Conservation (phyloP, 1,140 invertebrate genomes). For the Cyrtorhinus lividipennis region DNA sequence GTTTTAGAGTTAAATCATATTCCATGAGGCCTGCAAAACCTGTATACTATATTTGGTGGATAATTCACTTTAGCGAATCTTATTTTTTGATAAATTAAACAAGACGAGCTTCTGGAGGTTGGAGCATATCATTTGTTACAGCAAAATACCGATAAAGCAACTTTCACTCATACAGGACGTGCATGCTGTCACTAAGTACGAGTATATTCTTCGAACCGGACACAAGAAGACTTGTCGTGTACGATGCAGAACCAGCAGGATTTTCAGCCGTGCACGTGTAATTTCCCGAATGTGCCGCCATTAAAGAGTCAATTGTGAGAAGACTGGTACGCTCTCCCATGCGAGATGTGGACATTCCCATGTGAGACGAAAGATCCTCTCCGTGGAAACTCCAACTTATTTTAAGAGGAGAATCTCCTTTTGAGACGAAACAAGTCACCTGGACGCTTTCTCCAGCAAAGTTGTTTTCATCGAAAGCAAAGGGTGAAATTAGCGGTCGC, state of each 20-base stretch:
- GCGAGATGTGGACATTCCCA: slow-evolving; percentile 37
- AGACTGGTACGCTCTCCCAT: slow-evolving; percentile 38
- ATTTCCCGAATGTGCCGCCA: slow-evolving; percentile 36
- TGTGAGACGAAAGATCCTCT: slow-evolving; percentile 25
- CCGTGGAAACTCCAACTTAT: slow-evolving; percentile 44
- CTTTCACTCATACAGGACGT: too few relatives aligned
- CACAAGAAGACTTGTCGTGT: slow-evolving; percentile 42
- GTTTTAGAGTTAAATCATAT: too few relatives aligned
- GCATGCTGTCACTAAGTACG: too few relatives aligned
- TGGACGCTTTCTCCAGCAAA: slow-evolving; percentile 45
- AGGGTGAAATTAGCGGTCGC: slow-evolving; percentile 45
- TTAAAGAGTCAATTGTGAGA: slow-evolving; percentile 45
- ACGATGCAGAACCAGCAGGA: slow-evolving; percentile 28
- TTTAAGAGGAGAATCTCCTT: slow-evolving; percentile 49
- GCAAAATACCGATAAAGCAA: too few relatives aligned
- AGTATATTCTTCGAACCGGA: slow-evolving; percentile 48
- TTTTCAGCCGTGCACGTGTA: slow-evolving; percentile 40
- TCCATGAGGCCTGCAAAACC: too few relatives aligned
- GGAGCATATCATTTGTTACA: too few relatives aligned
- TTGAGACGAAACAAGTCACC: slow-evolving; percentile 41
- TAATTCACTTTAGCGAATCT: too few relatives aligned
- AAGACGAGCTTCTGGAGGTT: too few relatives aligned
- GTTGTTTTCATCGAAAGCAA: slow-evolving; percentile 45
- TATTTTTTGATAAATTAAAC: too few relatives aligned
- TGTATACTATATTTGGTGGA: too few relatives aligned